Base-by-base conservation (phyloP, 1,140 invertebrate genomes). In the Muscidifurax raptorellus region DNA sequence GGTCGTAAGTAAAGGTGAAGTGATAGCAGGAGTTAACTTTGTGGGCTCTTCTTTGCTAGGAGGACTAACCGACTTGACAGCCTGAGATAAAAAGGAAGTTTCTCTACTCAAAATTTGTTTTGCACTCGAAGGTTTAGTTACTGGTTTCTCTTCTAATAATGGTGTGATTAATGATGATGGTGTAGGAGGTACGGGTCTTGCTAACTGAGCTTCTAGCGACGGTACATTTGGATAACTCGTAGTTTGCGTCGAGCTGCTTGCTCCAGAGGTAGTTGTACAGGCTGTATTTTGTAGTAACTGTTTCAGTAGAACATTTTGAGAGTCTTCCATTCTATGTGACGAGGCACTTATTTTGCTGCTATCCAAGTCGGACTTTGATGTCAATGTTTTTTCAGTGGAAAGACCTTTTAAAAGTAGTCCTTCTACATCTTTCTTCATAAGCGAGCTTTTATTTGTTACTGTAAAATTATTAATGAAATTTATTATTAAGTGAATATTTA, bases 251-350 rank as follows among this genome's bases (percentile, higher is more conserved):
- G 89, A 87, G 40, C 88, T 92, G 88, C 91, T 93, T 88, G 91
- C 93, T 88, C 88, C 93, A 86, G 92, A 88, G 88, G 93, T 89
- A 59, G 94, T 93, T 9, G 94, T 95, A 90, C 95, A 96, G 9
- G 94, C 96, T 13, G 96, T 97, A 87, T 97, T 98, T 90, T 98
- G 97, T 27, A 99, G 90, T 32, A 99, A 92, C 90, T 98, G 97
- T 89, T 98, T 98, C 27, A 99, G 91, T 25, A 99, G 91, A 13
- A 98, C 97, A 93, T 98, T 98, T 90, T 98, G 97, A 1, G 96
- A 96, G 86, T 97, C 96, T 87, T 97, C 96, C 72, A 94, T 94
- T 88, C 95, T 89, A 28, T 91, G 91, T 15, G 89, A 85, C 22
- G 87, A 69, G 6, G 28, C 36, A 47, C 13, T 64, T 12, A 25